A percentile compares a stretch with the other conserved stretches of the same genome.
Evolutionary conservation across 2,113 vertebrate genomes (phyloP).

Genomic region (Cervus canadensis): DNA sequence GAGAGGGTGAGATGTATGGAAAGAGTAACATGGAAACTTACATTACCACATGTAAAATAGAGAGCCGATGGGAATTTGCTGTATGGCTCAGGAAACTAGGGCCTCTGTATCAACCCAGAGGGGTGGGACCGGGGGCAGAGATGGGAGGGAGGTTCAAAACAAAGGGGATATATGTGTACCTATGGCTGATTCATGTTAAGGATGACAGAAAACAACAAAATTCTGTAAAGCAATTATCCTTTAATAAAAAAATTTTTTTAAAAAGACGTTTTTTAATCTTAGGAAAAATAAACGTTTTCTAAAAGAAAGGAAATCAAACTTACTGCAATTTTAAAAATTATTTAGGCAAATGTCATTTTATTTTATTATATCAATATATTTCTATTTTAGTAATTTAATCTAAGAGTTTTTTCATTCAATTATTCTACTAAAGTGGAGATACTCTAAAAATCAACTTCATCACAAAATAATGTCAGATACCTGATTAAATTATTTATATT

Average conservation of each 20-base stretch:
- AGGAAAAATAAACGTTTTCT: background rate
- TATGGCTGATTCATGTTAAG: background rate
- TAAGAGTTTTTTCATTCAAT: background rate
- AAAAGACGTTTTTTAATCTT: background rate
- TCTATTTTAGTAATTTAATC: background rate
- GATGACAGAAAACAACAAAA: background rate
- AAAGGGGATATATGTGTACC: background rate
- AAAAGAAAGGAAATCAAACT: conserved; percentile 9
- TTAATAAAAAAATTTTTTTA: background rate
- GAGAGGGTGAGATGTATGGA: background rate
- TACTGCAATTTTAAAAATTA: background rate
- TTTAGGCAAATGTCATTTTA: background rate
- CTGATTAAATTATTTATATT: background rate
- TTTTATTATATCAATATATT: background rate
- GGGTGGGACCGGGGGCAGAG: background rate
- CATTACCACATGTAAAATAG: background rate
- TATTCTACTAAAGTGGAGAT: background rate
- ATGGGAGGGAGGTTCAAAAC: background rate
- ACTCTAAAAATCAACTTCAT: background rate
- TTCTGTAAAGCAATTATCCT: background rate
- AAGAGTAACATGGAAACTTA: background rate
- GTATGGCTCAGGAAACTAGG: background rate
- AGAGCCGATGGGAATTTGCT: background rate
- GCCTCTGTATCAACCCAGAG: background rate
- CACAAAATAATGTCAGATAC: background rate